Base-by-base conservation (phyloP, 2,797 vertebrate species). In the Argentina silus region DNA sequence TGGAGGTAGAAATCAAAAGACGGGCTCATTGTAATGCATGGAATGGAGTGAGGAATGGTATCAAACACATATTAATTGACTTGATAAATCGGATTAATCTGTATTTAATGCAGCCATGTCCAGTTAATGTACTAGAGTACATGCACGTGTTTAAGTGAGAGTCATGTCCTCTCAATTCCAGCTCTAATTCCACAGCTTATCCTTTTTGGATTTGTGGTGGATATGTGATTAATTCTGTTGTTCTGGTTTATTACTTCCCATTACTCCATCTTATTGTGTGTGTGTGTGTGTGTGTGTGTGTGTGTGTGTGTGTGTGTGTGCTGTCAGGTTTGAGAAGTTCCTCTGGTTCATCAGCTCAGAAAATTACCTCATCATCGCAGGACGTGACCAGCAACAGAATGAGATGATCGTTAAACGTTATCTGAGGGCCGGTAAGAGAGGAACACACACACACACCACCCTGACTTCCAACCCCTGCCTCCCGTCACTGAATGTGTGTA, bases 331-430 rank as follows among this genome's bases (percentile, higher is more conserved):
- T 94, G 98, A 99, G 90, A 99, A 99, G 93, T 99, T 99, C 91
- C 89, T 99, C 75, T 99, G 98, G 98, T 99, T 99, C 90, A 93
- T 99, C 81, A 99, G 96, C 86, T 97, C 98, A 0, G 98, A 99
- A 90, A 99, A 98, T 85, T 99, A 96, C 85, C 94, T 99, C 2
- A 81, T 98, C 71, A 98, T 99, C 61, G 97, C 98, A 64, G 98
- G 98, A 66, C 91, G 98, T 81, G 98, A 99, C 81, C 98, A 99
- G 85, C 98, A 99, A 84, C 98, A 99, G 90, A 99, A 99, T 10
- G 98, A 99, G 93, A 93, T 99, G 76, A 98, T 99, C 0, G 98
- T 99, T 19, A 99, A 99, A 85, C 93, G 97, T 3, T 98, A 99
- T 75, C 93, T 99, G 50, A 93, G 83, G 50, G 79, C 96, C 70